Conservation (phyloP, 2,888 invertebrate species). For the Sinohyriopsis cumingii region DNA sequence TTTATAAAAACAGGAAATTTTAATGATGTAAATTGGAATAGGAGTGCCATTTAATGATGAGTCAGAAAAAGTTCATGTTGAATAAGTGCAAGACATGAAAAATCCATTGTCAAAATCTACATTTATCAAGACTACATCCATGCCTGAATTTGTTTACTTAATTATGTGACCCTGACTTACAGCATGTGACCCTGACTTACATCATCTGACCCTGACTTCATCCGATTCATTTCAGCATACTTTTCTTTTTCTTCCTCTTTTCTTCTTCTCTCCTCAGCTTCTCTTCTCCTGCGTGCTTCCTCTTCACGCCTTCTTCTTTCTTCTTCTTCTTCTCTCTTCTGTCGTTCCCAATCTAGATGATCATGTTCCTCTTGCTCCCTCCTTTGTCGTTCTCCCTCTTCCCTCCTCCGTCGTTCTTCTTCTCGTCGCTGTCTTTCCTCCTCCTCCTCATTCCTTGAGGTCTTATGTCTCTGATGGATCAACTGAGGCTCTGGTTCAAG, state of each 20-base stretch:
- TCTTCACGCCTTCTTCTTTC: slow-evolving; percentile 34
- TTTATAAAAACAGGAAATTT: too few relatives aligned
- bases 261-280: slow-evolving; percentile 22
- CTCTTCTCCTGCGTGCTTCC: slow-evolving; percentile 24
- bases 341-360: slow-evolving; percentile 19
- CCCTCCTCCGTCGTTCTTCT: slow-evolving; percentile 31
- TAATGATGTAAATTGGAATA: too few relatives aligned
- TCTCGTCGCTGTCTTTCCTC: slow-evolving; percentile 26
- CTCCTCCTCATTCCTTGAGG: neutral
- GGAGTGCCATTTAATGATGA: too few relatives aligned
- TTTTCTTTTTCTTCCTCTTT: slow-evolving; percentile 33
- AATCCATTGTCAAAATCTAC: too few relatives aligned
- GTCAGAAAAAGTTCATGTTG: too few relatives aligned
- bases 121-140: too few relatives aligned
- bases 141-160: slow-evolving; percentile 6
- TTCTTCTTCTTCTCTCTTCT: slow-evolving; percentile 35
- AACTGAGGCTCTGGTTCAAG: slow-evolving; percentile 19
- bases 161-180: slow-evolving; percentile 44
- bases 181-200: slow-evolving; percentile 19
- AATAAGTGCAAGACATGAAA: too few relatives aligned
- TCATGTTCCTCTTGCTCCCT: slow-evolving; percentile 30
- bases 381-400: slow-evolving; percentile 32
- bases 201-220: slow-evolving; percentile 44
- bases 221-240: slow-evolving; percentile 26
- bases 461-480: slow-evolving; percentile 12